These are phyloP conservation scores for Ichneumoninae sp. DNA, from an alignment of 2,888 invertebrate genomes.

Conservation along the genomic window DNA sequence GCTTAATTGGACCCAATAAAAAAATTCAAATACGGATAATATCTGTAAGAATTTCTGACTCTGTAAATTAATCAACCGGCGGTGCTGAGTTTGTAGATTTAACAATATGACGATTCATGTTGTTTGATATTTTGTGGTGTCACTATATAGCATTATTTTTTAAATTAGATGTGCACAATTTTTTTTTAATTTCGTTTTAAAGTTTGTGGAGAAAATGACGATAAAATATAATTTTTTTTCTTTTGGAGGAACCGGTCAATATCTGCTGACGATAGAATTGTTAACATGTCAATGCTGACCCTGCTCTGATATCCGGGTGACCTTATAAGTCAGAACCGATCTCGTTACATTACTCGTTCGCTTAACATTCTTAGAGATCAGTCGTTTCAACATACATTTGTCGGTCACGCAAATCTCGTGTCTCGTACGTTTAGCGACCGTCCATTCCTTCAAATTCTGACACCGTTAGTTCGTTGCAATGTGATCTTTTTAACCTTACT, in stretches of 20 bases:
- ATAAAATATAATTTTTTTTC: neutral
- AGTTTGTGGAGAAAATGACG: neutral
- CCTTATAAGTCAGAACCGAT: slow-evolving; percentile 43
- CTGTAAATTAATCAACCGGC: neutral
- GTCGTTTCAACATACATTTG: slow-evolving; percentile 51
- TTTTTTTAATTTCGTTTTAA: neutral
- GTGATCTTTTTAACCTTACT: slow-evolving; percentile 12
- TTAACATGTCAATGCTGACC: slow-evolving; percentile 20
- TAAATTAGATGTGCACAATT: no score
- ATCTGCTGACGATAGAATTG: slow-evolving; percentile 45
- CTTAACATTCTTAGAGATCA: slow-evolving; percentile 44
- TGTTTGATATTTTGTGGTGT: neutral
- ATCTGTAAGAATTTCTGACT: neutral
- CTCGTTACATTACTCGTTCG: slow-evolving; percentile 49
- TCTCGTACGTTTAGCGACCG: slow-evolving; percentile 9
- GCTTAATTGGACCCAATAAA: neutral
- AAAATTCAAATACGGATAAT: neutral
- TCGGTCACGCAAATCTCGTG: slow-evolving; percentile 63
- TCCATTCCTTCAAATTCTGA: slow-evolving; percentile 19
- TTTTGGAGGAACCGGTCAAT: neutral
- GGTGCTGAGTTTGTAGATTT: neutral
- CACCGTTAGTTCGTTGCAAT: slow-evolving; percentile 4
- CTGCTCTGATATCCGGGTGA: slow-evolving; percentile 12
- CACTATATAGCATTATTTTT: neutral
- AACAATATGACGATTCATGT: neutral